A percentile compares a stretch with the other conserved stretches of the same genome.
Conservation (phyloP, 2,797 vertebrate species). For the Dromococcyx pavoninus region DNA sequence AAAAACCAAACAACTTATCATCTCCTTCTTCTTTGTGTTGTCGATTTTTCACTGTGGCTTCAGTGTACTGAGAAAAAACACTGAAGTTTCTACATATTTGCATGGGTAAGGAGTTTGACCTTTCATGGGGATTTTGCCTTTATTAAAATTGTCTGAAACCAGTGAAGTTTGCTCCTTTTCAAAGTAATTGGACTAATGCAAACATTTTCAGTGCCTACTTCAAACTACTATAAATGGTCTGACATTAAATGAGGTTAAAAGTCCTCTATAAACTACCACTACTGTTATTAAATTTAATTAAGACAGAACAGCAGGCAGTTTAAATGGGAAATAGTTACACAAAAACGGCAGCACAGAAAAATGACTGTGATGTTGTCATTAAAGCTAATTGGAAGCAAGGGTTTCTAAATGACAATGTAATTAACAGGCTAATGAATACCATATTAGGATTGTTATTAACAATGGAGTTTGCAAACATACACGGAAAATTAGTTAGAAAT, state of each 20-base stretch:
- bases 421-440: constrained; percentile 66
- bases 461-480: constrained; percentile 59
- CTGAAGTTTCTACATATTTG: constrained; percentile 4
- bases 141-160: constrained; percentile 1
- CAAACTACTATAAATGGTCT: constrained; percentile 43
- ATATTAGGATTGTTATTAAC: constrained; percentile 54
- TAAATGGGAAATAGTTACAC: constrained; percentile 24
- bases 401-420: constrained; percentile 65
- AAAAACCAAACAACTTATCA: not conserved
- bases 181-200: constrained; percentile 38
- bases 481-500: constrained; percentile 39
- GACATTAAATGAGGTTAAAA: constrained; percentile 59
- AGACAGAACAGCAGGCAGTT: constrained; percentile 45
- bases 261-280: constrained; percentile 52
- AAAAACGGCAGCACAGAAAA: constrained; percentile 62
- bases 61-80: not conserved
- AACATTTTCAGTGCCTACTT: constrained; percentile 29
- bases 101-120: not conserved
- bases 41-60: not conserved
- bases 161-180: constrained; percentile 30
- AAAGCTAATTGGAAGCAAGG: constrained; percentile 59
- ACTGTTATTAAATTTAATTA: constrained; percentile 68
- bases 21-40: not conserved
- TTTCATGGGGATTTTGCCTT: constrained; percentile 10
- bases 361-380: constrained; percentile 51